These are phyloP conservation scores for Radopholus similis DNA, from an alignment of 1,140 invertebrate species.

Conservation along the genomic window DNA sequence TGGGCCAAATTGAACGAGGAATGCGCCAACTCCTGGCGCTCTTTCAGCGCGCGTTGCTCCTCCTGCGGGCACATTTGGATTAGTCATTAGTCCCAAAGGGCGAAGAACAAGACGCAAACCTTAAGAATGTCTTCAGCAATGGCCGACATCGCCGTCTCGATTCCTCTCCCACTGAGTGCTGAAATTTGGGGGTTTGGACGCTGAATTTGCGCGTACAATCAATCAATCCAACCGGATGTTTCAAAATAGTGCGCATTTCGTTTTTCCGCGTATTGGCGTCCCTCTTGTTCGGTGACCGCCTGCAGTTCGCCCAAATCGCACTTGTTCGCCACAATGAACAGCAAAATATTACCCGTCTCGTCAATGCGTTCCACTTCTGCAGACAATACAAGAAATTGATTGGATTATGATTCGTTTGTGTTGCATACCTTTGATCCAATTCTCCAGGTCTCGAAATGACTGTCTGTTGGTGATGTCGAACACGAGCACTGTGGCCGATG, in stretches of 20 bases:
- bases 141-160: conserved; percentile 27
- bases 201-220: not conserved
- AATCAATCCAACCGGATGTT: conserved; percentile 32
- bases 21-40: not conserved
- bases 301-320: conserved; percentile 23
- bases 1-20: not conserved
- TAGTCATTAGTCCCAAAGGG: no score
- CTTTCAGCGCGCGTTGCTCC: not conserved
- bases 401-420: no score
- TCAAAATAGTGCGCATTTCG: conserved; percentile 39
- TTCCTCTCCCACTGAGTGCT: conserved; percentile 33
- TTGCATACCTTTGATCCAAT: conserved; percentile 33
- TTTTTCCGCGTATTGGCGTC: conserved; percentile 30
- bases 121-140: conserved; percentile 16
- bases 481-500: conserved; percentile 95
- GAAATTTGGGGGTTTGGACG: not conserved
- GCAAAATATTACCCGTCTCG: conserved; percentile 2
- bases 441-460: conserved; percentile 28
- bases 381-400: not conserved
- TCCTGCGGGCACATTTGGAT: no score
- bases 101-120: not conserved
- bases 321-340: conserved; percentile 40
- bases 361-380: not conserved
- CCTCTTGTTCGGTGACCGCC: conserved; percentile 22
- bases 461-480: conserved; percentile 91